Base-by-base conservation (phyloP, 2,888 invertebrate species). In the Alviniconcha strummeri region DNA sequence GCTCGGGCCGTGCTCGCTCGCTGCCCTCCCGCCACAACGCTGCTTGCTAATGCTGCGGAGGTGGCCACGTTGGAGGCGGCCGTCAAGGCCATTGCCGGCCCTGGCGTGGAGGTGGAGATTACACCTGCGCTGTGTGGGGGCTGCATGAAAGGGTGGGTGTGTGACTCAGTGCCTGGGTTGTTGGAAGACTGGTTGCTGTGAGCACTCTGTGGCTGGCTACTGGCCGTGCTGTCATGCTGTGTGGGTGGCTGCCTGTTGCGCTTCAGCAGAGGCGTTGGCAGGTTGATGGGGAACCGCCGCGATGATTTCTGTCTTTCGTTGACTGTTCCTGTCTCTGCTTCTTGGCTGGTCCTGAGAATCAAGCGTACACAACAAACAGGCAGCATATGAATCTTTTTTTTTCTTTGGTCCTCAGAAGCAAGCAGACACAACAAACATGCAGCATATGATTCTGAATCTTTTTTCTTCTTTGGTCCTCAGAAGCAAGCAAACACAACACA, bases 241-340 rank as follows among this genome's bases (percentile, higher is more conserved):
- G 56, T 72, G 76, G 82, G 60, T 54, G 86, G 85, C 72, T 79
- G 80, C 81, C 85, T 87, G 81, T 88, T 91, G 84, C 89, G 89
- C 17, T 88, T 86, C 54, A 87, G 81, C 54, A 90, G 85, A 6
- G 91, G 90, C 9, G 91, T 88, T 9, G 91, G 86, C 19, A 90
- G 86, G 76, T 85, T 88, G 9, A 89, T 85, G 4, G 88, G 88
- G 78, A 89, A 89, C 52, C 89, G 86, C n/a, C 88, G 82, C 4
- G 86, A 74, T 13, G 87, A n/a, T 82, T 89, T 89, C 56, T 90
- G 89, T 80, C 89, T 95, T 85, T 96, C 96, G 6, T 90, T 83
- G 67, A 83, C 56, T 3, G 71, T 52, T 55, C 83, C 84, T 36
- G 83, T 17, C n/a, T 71, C 72, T 55, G 76, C 54, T 56, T 82